Base-by-base conservation (phyloP, 2,797 vertebrate genomes). In the Ctenochaetus hawaiiensis region DNA sequence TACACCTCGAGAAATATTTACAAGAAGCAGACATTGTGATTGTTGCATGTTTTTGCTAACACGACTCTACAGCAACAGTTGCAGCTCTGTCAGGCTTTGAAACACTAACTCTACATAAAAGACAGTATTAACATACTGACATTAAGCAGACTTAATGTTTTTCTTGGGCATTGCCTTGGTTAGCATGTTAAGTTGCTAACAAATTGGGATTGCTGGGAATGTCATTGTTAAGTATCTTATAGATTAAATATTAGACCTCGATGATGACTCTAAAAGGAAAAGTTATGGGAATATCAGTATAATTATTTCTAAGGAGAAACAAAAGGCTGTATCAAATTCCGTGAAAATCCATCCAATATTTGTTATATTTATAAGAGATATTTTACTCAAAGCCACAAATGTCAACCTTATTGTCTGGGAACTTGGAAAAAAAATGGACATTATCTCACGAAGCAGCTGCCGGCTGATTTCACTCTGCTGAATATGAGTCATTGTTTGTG, bases 401-500 rank as follows among this genome's bases (percentile, higher is more conserved):
- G 18, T 37, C 18, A 14, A 8, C 6, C 30, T 37, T 7, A 20
- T 8, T 30, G 20, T 53, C 5, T 47, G 20, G 45, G 18, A 66
- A 56, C 4, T 37, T 11, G 6, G 62, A 22, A 8, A 4, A 13
- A 20, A 11, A 20, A 3, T 1, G 20, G 30, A 54, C 20, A 43
- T 56, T 18, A 67, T 67, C 52, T 75, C 17, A 7, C 17, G 6
- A 37, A 68, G 54, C 8, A 2, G 43, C 51, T 63, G 39, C 52
- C 18, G 45, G 20, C 14, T 54, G n/a, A 58, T 63, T 65, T 17
- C 22, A n/a, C 5, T 45, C 17, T 45, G 12, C 12, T 26, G 16
- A 72, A 56, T 56, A 53, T 39, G 51, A 64, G 61, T 62, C n/a
- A 56, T 8, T 65, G 18, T 77, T 67, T 64, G 53, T 41, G 57